These are phyloP conservation scores for Molanna angustata DNA, from an alignment of 2,888 invertebrate species.

Conservation along the genomic window DNA sequence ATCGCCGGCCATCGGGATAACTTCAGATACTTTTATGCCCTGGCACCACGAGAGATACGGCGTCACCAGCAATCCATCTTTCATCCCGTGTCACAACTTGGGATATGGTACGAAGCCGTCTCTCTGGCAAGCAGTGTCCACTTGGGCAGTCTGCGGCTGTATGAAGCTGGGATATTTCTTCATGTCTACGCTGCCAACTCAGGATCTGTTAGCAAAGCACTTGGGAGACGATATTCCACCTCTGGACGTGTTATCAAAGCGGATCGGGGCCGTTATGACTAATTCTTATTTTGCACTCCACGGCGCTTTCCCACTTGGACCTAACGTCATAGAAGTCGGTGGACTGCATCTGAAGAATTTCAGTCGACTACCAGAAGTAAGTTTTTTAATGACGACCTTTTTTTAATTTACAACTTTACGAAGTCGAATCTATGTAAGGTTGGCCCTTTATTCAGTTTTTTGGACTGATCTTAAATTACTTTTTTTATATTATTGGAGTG, in stretches of 20 bases:
- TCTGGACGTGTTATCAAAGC: constrained; percentile 55
- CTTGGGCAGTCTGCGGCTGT: constrained; percentile 46
- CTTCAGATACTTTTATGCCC: constrained; percentile 54
- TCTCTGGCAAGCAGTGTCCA: constrained; percentile 49
- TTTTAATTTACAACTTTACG: background rate
- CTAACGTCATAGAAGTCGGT: constrained; percentile 63
- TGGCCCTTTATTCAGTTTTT: no score
- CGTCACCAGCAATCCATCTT: constrained; percentile 54
- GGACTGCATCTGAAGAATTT: constrained; percentile 59
- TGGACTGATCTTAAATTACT: no score
- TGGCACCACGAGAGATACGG: constrained; percentile 55
- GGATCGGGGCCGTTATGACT: constrained; percentile 58
- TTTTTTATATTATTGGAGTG: no score
- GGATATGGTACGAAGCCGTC: constrained; percentile 51
- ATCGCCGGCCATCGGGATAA: constrained; percentile 61
- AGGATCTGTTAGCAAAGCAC: constrained; percentile 48
- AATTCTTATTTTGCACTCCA: constrained; percentile 65
- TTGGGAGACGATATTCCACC: constrained; percentile 55
- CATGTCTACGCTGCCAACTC: constrained; percentile 48
- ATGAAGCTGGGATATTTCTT: constrained; percentile 52
- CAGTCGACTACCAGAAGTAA: constrained; percentile 13
- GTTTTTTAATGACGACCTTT: constrained; percentile 1
- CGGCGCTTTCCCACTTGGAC: constrained; percentile 56
- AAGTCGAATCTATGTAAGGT: no score
- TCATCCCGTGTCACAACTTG: constrained; percentile 51